A percentile compares a stretch with the other conserved stretches of the same genome.
Conservation (phyloP, 2,888 invertebrate genomes). For the Cephus runcator region DNA sequence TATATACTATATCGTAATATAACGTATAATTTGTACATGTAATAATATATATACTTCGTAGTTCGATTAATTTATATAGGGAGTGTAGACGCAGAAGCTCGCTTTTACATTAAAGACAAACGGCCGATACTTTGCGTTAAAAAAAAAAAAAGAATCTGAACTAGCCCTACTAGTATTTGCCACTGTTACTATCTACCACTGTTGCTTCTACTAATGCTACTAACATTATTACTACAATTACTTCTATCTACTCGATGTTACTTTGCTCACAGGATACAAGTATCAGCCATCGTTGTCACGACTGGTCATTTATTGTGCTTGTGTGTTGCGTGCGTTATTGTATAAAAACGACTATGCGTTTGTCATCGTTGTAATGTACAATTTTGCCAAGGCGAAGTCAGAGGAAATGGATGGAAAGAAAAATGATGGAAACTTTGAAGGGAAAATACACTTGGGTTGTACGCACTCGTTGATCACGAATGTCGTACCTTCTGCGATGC, state of each 20-base stretch:
- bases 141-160: background rate
- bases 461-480: too few species aligned
- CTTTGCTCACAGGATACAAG: background rate
- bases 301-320: background rate
- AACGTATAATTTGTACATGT: background rate
- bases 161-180: background rate
- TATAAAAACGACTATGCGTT: background rate
- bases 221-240: background rate
- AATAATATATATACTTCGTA: constrained; percentile 17
- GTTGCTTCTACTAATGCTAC: background rate
- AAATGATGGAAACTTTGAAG: background rate
- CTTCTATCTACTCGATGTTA: background rate
- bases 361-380: background rate
- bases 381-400: background rate
- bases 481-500: too few species aligned
- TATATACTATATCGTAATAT: constrained; percentile 19
- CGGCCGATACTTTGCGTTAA: background rate
- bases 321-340: background rate
- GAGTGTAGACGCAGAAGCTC: background rate
- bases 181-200: background rate
- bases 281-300: background rate
- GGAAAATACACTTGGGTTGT: background rate
- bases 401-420: background rate
- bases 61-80: background rate
- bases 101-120: background rate